Base-by-base conservation (phyloP, 2,888 invertebrate genomes). In the Electrophaes corylata region DNA sequence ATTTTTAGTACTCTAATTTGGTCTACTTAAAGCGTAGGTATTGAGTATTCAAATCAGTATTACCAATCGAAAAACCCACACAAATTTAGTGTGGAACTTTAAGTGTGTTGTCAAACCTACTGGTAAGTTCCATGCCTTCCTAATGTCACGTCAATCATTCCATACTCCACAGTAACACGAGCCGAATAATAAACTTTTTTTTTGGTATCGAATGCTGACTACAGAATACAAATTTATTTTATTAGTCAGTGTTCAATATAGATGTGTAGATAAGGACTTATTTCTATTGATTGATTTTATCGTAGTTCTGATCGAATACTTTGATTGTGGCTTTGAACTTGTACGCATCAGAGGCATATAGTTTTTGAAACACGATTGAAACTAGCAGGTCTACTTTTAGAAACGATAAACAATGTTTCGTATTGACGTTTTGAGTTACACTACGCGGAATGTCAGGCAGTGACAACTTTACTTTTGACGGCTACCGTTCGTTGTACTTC, bases 61-160 rank as follows among this genome's bases (percentile, higher is more conserved):
- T 3, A 20, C 3, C 86, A 84, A 69, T n/a, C n/a, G n/a, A 20
- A 20, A 20, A 20, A 20, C 5, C 3, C 20, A 20, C 20, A 20
- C 3, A 1, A 4, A 3, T 20, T 20, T 4, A 20, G 5, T n/a
- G n/a, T n/a, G n/a, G n/a, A n/a, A n/a, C n/a, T n/a, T n/a, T n/a
- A n/a, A n/a, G n/a, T n/a, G n/a, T n/a, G n/a, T n/a, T n/a, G n/a
- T n/a, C n/a, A n/a, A n/a, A n/a, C n/a, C n/a, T n/a, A n/a, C n/a
- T n/a, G 68, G 74, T 66, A 70, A 72, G 41, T 12, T 48, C 31
- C 73, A 71, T 74, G 72, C 75, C 78, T 72, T 78, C 83, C 86
- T 88, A 89, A 89, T 88, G 86, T 84, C 71, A 78, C 89, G 89
- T 88, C 90, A 88, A 88, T 89, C 89, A 90, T 23, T 84, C 78